phyloP scores from a whole-genome alignment of 2,797 vertebrate genomes.

The Gephyroberyx darwinii region DNA sequence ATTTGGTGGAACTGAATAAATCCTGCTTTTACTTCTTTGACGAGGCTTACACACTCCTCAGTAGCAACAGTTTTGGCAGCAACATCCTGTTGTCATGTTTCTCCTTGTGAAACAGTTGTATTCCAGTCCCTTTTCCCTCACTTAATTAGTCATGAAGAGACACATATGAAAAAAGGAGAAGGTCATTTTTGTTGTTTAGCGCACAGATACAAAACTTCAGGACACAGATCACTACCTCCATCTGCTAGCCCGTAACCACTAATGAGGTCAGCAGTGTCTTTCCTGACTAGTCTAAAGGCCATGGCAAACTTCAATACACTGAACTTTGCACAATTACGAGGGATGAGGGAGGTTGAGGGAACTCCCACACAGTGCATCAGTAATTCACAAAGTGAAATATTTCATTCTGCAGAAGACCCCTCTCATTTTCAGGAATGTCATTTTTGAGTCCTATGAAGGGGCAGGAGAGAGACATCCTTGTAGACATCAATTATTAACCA shows the following conservation, averaged over 20 bases:
- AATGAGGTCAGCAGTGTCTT: slow-evolving; percentile 73
- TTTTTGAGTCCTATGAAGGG: slow-evolving; percentile 72
- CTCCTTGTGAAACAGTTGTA: slow-evolving; percentile 37
- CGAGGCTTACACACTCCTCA: not conserved
- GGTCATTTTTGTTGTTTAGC: slow-evolving; percentile 71
- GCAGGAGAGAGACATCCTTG: slow-evolving; percentile 73
- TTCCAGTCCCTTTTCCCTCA: slow-evolving; percentile 26
- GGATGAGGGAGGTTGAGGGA: slow-evolving; percentile 46
- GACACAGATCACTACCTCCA: slow-evolving; percentile 60
- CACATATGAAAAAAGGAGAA: slow-evolving; percentile 56
- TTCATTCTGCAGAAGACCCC: slow-evolving; percentile 73
- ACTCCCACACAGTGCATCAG: slow-evolving; percentile 77
- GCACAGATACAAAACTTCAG: slow-evolving; percentile 58
- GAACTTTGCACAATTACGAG: slow-evolving; percentile 74
- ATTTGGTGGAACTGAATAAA: not conserved
- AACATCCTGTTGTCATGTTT: slow-evolving; percentile 37
- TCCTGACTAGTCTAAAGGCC: slow-evolving; percentile 68
- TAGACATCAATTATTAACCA: slow-evolving; percentile 82
- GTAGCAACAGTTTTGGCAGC: slow-evolving; percentile 13
- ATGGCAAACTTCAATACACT: slow-evolving; percentile 65
- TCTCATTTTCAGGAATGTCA: slow-evolving; percentile 81
- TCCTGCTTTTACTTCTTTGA: slow-evolving; percentile 4
- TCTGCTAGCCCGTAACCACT: slow-evolving; percentile 57
- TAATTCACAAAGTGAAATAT: slow-evolving; percentile 78
- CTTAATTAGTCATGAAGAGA: slow-evolving; percentile 62